Conservation (phyloP, 2,113 vertebrate genomes). For the Craseonycteris thonglongyai region DNA sequence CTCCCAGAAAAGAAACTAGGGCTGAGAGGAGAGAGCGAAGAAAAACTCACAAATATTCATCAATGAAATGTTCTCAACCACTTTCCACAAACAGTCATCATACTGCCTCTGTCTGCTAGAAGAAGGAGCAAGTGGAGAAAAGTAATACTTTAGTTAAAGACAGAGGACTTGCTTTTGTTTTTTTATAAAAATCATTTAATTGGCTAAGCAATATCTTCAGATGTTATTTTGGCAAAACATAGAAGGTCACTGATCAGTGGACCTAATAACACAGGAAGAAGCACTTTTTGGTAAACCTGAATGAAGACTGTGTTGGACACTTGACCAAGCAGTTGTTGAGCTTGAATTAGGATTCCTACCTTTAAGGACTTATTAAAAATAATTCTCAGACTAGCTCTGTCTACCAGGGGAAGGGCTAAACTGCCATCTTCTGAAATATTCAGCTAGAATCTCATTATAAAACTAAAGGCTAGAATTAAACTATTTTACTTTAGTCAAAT, state of each 20-base stretch:
- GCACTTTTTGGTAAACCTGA: neutral
- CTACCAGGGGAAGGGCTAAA: neutral
- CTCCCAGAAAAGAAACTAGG: neutral
- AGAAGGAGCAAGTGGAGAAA: neutral
- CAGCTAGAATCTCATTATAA: neutral
- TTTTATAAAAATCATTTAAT: neutral
- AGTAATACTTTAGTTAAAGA: neutral
- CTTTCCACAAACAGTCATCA: neutral
- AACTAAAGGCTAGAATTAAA: conserved; percentile 19
- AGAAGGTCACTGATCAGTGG: neutral
- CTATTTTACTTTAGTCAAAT: neutral
- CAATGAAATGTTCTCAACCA: neutral
- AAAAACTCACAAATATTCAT: neutral
- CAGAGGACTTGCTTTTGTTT: neutral
- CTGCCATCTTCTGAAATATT: neutral
- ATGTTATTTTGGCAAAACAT: conserved; percentile 24
- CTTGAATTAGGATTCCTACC: neutral
- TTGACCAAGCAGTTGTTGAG: neutral
- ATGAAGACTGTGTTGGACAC: neutral
- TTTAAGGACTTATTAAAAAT: neutral
- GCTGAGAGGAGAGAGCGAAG: neutral
- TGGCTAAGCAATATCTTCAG: neutral
- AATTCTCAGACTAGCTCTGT: neutral
- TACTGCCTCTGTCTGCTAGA: neutral
- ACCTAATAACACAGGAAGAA: neutral